These are phyloP conservation scores for Tragelaphus strepsiceros DNA, from an alignment of 2,113 vertebrate species.

Conservation along the genomic window DNA sequence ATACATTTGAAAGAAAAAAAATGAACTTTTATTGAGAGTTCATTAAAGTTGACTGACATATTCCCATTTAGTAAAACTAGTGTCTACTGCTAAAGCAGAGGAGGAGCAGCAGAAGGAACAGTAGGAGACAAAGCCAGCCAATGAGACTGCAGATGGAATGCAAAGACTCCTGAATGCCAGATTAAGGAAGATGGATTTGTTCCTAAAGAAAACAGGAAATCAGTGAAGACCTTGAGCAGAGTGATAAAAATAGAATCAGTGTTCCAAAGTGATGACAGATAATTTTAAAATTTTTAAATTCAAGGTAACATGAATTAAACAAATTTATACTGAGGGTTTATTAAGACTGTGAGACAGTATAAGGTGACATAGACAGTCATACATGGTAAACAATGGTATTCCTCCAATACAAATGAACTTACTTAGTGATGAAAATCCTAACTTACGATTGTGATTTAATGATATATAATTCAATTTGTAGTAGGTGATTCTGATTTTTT, in stretches of 20 bases:
- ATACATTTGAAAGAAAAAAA: neutral
- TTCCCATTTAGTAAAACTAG: neutral
- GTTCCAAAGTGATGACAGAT: neutral
- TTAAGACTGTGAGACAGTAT: neutral
- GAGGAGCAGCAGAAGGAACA: neutral
- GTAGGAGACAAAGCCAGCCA: neutral
- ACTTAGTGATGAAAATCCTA: neutral
- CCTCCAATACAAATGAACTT: neutral
- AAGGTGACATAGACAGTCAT: neutral
- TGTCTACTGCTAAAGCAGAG: neutral
- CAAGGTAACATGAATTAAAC: neutral
- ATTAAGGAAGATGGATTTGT: neutral
- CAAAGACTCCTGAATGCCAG: neutral
- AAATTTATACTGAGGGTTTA: neutral
- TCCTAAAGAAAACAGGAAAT: neutral
- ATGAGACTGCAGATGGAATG: neutral
- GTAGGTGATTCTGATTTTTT: neutral
- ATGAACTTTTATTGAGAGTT: neutral
- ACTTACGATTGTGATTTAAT: neutral
- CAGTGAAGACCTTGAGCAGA: neutral
- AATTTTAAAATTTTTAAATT: neutral
- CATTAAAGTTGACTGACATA: neutral
- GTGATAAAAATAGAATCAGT: neutral
- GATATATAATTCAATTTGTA: neutral
- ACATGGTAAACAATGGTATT: neutral